Evolutionary conservation across 2,888 invertebrate species (phyloP), one percentile per base, ranked within the genome.

Genomic region (Mellilla xanthometata): DNA sequence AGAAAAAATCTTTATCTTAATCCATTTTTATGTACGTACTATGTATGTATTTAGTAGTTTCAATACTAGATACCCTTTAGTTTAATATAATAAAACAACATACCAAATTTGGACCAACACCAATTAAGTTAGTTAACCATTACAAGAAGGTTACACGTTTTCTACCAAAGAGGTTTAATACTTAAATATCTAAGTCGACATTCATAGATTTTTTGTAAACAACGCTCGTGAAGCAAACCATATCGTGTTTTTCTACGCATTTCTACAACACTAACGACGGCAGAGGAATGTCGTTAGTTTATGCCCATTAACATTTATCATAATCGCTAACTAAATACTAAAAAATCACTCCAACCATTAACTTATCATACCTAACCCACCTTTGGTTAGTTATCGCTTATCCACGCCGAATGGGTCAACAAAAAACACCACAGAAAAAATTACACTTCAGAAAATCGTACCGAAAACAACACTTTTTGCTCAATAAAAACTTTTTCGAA

Each of bases 291-390:
- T 44, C 50, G 33, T 24, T 24, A 24, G 15, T 7, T 6, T 19
- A 28, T 11, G 26, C 44, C 30, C 34, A 60, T 65, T 32, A 32
- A 22, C 60, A 65, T 53, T 67, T 66, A 71, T 68, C 68, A 58
- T 62, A 68, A 71, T 64, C 54, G 59, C 58, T 49, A 52, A 58
- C 50, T 43, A 54, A 57, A 24, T 19, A 24, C 24, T 8, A 7
- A 24, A n/a, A 44, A 58, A 62, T 56, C 45, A 60, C 56, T 46
- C 40, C 59, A 66, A 58, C 64, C 59, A 68, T 69, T 72, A 70
- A 67, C 65, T 54, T 51, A 34, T 34, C 39, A 23, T 19, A 44
- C 44, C 15, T 9, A 74, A 44, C 44, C 15, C 11, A 74, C 73
- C 73, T 74, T 52, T 41, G 49, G 42, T 52, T 51, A 40, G 29